Evolutionary conservation across 2,888 invertebrate species (phyloP).

Genomic region (Nipponacmea schrenckii): DNA sequence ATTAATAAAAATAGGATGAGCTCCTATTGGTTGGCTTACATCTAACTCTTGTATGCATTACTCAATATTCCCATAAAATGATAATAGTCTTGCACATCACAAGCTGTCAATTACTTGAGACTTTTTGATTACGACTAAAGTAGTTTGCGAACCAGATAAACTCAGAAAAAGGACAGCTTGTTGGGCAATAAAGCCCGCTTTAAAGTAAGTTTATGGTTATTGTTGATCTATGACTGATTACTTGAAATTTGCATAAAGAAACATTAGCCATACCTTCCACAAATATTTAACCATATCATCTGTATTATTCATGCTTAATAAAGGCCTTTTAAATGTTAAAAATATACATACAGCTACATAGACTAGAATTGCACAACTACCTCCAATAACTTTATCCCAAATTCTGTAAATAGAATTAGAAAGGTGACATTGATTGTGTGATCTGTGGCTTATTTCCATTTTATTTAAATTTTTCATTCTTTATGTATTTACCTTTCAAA

Average conservation of each 20-base stretch:
- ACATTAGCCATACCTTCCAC: conserved; percentile 72
- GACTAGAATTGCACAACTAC: conserved; percentile 83
- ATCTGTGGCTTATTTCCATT: neutral
- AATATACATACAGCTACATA: conserved; percentile 82
- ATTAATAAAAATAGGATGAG: too few species aligned
- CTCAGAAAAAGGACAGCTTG: neutral
- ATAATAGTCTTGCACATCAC: too few species aligned
- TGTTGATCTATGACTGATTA: too few species aligned
- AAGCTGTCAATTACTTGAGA: too few species aligned
- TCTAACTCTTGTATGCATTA: too few species aligned
- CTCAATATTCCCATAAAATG: too few species aligned
- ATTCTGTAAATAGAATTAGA: conserved; percentile 73
- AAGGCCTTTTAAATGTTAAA: conserved; percentile 76
- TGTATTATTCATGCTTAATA: conserved; percentile 74
- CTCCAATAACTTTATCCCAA: conserved; percentile 89
- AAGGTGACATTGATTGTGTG: neutral
- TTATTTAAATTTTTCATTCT: neutral
- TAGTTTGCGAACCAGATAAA: too few species aligned
- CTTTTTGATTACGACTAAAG: too few species aligned
- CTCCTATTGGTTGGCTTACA: too few species aligned
- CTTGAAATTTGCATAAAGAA: neutral
- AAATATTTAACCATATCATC: conserved; percentile 77
- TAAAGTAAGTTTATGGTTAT: too few species aligned
- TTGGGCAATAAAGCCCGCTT: neutral
- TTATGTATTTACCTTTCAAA: conserved; percentile 76